Evolutionary conservation across 2,888 invertebrate genomes (phyloP).

Genomic region (Octonoba sinensis): DNA sequence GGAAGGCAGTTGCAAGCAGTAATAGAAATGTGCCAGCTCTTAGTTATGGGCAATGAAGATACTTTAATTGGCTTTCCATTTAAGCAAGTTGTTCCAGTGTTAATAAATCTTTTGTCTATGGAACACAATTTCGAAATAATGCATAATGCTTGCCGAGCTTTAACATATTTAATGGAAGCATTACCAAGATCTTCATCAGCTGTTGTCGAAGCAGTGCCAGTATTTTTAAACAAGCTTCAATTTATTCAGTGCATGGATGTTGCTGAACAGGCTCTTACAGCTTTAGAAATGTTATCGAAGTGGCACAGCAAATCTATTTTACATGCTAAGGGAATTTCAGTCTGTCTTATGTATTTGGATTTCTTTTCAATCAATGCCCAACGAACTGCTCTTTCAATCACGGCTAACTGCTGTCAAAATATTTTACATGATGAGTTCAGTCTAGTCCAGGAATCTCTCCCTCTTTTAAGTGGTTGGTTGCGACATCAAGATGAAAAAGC

Average conservation of each 20-base stretch:
- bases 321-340: conserved; percentile 93
- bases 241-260: conserved; percentile 99
- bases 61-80: conserved; percentile 97
- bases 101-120: conserved; percentile 91
- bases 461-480: conserved; percentile 82
- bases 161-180: conserved; percentile 99
- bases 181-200: conserved; percentile 95
- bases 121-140: conserved; percentile 99
- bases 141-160: conserved; percentile 98
- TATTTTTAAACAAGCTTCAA: conserved; percentile 95
- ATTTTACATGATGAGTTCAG: conserved; percentile 94
- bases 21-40: conserved; percentile 97
- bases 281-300: conserved; percentile 95
- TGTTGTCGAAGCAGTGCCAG: conserved; percentile 96
- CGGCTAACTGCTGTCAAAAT: conserved; percentile 97
- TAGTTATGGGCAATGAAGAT: conserved; percentile 99
- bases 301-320: conserved; percentile 97
- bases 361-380: conserved; percentile 99
- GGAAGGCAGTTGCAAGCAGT: conserved; percentile 96
- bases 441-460: conserved; percentile 88
- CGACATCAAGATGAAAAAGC: conserved; percentile 92
- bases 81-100: conserved; percentile 95
- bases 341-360: conserved; percentile 95
- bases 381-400: conserved; percentile 93
- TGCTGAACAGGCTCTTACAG: conserved; percentile 97